Evolutionary conservation across 2,797 vertebrate species (phyloP).

Genomic region (Leucoraja ocellata): DNA sequence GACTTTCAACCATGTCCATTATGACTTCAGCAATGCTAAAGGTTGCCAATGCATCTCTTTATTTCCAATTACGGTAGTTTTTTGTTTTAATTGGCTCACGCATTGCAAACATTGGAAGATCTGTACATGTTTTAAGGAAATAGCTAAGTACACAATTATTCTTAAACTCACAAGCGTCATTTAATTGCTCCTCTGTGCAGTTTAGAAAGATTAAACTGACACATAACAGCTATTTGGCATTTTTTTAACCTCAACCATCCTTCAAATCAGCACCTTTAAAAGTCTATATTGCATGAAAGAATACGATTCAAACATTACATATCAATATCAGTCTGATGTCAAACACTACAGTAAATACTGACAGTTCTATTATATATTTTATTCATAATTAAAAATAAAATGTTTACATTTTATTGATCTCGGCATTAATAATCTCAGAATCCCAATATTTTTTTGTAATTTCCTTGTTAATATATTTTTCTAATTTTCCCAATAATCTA

Average conservation of each 20-base stretch:
- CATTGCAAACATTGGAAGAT: not conserved
- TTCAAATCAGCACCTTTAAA: not conserved
- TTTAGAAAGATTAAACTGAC: not conserved
- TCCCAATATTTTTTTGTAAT: not conserved
- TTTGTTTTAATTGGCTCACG: constrained; percentile 16
- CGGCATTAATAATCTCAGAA: too few species aligned
- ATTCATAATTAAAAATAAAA: not conserved
- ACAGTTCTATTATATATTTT: not conserved
- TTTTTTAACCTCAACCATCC: not conserved
- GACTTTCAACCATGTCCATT: not conserved
- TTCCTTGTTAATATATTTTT: not conserved
- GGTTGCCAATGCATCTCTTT: not conserved
- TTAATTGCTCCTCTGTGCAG: not conserved
- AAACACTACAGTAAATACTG: not conserved
- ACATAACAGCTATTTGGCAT: not conserved
- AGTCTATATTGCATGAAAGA: not conserved
- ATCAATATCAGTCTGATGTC: not conserved
- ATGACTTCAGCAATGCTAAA: not conserved
- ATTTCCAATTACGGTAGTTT: not conserved
- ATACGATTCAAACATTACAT: not conserved
- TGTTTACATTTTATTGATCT: not conserved
- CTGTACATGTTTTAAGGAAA: not conserved
- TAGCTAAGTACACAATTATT: not conserved
- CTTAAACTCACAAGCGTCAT: not conserved
- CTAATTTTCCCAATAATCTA: too few species aligned